Evolutionary conservation across 2,888 invertebrate genomes (phyloP).

Genomic region (Dynastes maya): DNA sequence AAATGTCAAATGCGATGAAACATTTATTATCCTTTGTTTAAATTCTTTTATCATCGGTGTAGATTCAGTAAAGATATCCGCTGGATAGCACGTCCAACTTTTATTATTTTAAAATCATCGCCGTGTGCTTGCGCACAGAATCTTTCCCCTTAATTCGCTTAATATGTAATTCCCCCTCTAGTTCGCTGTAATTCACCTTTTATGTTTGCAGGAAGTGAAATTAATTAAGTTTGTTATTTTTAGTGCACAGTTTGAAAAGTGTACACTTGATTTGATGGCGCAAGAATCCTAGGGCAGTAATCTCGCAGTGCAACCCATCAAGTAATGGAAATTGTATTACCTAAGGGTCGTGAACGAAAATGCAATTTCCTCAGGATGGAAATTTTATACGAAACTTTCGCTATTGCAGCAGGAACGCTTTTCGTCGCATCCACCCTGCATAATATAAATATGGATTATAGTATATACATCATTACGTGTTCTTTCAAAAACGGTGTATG

Average conservation of each 20-base stretch:
- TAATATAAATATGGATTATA: constrained; percentile 34
- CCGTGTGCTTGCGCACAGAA: background rate
- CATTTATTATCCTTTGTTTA: background rate
- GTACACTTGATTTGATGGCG: constrained; percentile 53
- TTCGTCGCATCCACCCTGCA: background rate
- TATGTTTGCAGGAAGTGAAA: constrained; percentile 32
- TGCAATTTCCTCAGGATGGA: constrained; percentile 66
- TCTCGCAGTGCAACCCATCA: constrained; percentile 62
- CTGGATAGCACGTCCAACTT: background rate
- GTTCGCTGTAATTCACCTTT: constrained; percentile 29
- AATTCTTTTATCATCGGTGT: background rate
- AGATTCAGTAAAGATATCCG: background rate
- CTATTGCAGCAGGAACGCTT: constrained; percentile 5
- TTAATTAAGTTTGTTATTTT: constrained; percentile 49
- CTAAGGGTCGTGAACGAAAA: constrained; percentile 64
- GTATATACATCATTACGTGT: constrained; percentile 5
- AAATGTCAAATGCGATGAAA: background rate
- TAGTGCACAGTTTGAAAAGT: constrained; percentile 41
- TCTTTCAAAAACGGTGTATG: background rate
- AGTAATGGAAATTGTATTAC: constrained; percentile 67
- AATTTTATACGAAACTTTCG: constrained; percentile 58
- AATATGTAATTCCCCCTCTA: constrained; percentile 29
- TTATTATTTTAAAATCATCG: background rate
- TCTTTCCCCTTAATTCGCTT: constrained; percentile 34
- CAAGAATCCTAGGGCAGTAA: constrained; percentile 55